Percentiles rank a stretch among this genome's conserved stretches.
Conservation (phyloP, 2,113 vertebrate species). For the Amia ocellicauda region DNA sequence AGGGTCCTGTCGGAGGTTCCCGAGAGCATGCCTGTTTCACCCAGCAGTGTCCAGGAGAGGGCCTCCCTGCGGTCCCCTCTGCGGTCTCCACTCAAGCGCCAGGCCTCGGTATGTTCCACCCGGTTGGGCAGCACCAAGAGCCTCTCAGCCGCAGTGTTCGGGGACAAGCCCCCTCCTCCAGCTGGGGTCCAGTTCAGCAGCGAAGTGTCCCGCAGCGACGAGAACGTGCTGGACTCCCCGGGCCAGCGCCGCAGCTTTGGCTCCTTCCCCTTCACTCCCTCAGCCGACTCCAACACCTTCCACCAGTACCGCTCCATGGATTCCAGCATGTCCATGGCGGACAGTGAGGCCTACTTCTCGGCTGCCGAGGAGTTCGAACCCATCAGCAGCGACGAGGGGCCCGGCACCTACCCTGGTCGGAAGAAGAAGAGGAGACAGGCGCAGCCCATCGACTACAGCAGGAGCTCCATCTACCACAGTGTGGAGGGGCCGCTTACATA, state of each 20-base stretch:
- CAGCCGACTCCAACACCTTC: slow-evolving; percentile 92
- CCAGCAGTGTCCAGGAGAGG: slow-evolving; percentile 73
- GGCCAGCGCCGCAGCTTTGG: slow-evolving; percentile 92
- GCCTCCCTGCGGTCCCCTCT: slow-evolving; percentile 80
- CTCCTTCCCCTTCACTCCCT: slow-evolving; percentile 92
- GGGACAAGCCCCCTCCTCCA: slow-evolving; percentile 78
- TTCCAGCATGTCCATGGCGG: slow-evolving; percentile 94
- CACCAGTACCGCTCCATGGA: slow-evolving; percentile 94
- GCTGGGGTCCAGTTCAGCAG: slow-evolving; percentile 90
- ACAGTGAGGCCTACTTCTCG: slow-evolving; percentile 97
- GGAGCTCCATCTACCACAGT: slow-evolving; percentile 92
- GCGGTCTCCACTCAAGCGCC: slow-evolving; percentile 84
- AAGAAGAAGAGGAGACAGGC: slow-evolving; percentile 86
- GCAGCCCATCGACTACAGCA: slow-evolving; percentile 81
- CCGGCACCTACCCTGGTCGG: slow-evolving; percentile 91
- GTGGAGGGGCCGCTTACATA: slow-evolving; percentile 87
- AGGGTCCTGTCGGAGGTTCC: slow-evolving; percentile 69
- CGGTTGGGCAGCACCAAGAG: slow-evolving; percentile 94
- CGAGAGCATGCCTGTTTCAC: slow-evolving; percentile 74
- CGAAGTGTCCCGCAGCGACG: slow-evolving; percentile 91
- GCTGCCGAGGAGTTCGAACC: slow-evolving; percentile 95
- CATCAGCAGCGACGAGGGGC: slow-evolving; percentile 94
- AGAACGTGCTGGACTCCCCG: slow-evolving; percentile 90
- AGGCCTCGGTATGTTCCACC: slow-evolving; percentile 84
- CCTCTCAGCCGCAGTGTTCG: slow-evolving; percentile 85